Conservation (phyloP, 2,888 invertebrate genomes). For the Choristoneura rosaceana region DNA sequence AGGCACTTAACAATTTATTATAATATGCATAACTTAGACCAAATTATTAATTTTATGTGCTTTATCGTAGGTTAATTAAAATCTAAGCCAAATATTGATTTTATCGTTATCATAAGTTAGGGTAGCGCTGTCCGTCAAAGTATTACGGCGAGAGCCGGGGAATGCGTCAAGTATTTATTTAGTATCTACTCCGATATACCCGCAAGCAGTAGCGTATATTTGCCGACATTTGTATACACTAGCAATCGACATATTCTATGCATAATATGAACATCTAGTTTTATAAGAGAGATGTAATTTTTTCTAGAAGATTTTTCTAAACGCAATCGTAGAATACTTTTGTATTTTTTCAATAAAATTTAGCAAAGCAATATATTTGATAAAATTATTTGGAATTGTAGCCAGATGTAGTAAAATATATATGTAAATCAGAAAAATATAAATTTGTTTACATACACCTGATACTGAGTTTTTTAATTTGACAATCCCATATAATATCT, state of each 20-base stretch:
- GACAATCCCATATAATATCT: background rate
- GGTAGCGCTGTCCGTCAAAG: slow-evolving; percentile 76
- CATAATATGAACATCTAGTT: slow-evolving; percentile 79
- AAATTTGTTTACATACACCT: slow-evolving; percentile 82
- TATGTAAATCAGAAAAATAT: slow-evolving; percentile 79
- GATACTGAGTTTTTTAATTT: slow-evolving; percentile 62
- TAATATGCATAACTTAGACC: slow-evolving; percentile 83
- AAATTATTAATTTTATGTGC: slow-evolving; percentile 83
- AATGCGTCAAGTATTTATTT: slow-evolving; percentile 80
- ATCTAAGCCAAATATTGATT: slow-evolving; percentile 86
- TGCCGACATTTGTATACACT: slow-evolving; percentile 60
- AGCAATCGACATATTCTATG: slow-evolving; percentile 69
- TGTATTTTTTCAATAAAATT: slow-evolving; percentile 81
- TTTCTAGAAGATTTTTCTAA: slow-evolving; percentile 79
- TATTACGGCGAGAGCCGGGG: slow-evolving; percentile 75
- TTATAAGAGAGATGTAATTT: slow-evolving; percentile 75
- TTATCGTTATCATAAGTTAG: slow-evolving; percentile 76
- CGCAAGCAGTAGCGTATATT: slow-evolving; percentile 47
- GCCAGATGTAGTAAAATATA: slow-evolving; percentile 74
- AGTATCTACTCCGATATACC: slow-evolving; percentile 50
- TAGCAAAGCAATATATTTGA: slow-evolving; percentile 83
- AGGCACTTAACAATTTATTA: slow-evolving; percentile 80
- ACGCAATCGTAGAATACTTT: slow-evolving; percentile 78
- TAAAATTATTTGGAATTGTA: slow-evolving; percentile 72
- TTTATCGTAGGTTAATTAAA: slow-evolving; percentile 84